Conservation (phyloP, 2,888 invertebrate species). For the Meta bourneti region DNA sequence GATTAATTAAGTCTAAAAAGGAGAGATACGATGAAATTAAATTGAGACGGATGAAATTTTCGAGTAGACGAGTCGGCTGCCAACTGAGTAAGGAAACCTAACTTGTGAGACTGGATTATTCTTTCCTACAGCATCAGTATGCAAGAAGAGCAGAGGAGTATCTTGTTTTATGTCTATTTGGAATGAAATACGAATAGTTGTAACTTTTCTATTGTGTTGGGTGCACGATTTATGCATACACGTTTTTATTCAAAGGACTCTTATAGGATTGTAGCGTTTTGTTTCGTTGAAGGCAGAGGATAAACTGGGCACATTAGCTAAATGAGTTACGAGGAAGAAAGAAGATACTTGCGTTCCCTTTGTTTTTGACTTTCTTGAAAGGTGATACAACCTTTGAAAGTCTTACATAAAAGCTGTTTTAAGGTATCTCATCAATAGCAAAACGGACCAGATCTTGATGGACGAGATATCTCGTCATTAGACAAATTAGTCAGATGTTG, state of each 20-base stretch:
- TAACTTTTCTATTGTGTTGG: not conserved
- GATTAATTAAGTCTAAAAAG: too few species aligned
- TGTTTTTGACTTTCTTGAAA: not conserved
- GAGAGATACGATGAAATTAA: too few species aligned
- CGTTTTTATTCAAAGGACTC: not conserved
- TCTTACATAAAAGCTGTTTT: not conserved
- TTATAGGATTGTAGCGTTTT: not conserved
- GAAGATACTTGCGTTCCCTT: not conserved
- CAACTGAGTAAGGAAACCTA: too few species aligned
- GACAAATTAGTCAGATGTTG: too few species aligned
- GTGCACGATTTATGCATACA: not conserved
- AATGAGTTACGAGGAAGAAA: not conserved
- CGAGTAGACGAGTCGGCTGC: too few species aligned
- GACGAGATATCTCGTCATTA: too few species aligned
- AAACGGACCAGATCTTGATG: too few species aligned
- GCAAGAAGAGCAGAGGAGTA: not conserved
- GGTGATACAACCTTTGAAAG: not conserved
- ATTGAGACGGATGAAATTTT: too few species aligned
- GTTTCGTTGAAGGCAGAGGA: not conserved
- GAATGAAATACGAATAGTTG: not conserved
- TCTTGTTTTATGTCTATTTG: not conserved
- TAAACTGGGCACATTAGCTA: not conserved
- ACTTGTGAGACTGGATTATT: too few species aligned
- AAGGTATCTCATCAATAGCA: too few species aligned
- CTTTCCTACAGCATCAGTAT: too few species aligned